Conservation (phyloP, 1,140 invertebrate genomes). For the Penaeus indicus region DNA sequence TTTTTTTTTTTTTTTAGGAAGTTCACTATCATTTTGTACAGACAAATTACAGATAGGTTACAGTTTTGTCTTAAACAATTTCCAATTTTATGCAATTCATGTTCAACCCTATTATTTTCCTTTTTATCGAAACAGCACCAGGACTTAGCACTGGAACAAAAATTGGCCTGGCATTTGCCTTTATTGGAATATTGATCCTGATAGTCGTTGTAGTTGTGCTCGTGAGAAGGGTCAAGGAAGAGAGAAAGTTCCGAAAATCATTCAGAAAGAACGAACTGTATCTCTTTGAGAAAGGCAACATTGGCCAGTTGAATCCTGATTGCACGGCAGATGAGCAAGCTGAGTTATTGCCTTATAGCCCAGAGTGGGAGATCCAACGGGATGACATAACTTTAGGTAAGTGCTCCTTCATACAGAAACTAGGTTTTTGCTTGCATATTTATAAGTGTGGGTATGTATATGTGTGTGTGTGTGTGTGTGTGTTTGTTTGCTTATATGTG, state of each 20-base stretch:
- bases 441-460: too few relatives aligned
- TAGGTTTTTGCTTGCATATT: neutral
- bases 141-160: conserved; percentile 6
- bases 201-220: neutral
- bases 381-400: conserved; percentile 61
- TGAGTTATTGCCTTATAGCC: conserved; percentile 90
- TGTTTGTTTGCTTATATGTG: too few relatives aligned
- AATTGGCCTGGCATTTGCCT: neutral
- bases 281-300: conserved; percentile 83
- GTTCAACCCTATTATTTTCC: too few relatives aligned
- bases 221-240: conserved; percentile 33
- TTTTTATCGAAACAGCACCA: neutral
- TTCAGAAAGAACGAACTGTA: conserved; percentile 62
- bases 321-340: conserved; percentile 92
- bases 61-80: too few relatives aligned
- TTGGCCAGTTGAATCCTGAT: conserved; percentile 88
- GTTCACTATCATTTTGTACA: too few relatives aligned
- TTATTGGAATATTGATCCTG: neutral
- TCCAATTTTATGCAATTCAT: too few relatives aligned
- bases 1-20: too few relatives aligned
- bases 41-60: too few relatives aligned
- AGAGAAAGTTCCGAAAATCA: conserved; percentile 42
- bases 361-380: conserved; percentile 67
- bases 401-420: too few relatives aligned
- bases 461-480: too few relatives aligned